Conservation (phyloP, 1,140 invertebrate species). For the Heliconius eleuchia region DNA sequence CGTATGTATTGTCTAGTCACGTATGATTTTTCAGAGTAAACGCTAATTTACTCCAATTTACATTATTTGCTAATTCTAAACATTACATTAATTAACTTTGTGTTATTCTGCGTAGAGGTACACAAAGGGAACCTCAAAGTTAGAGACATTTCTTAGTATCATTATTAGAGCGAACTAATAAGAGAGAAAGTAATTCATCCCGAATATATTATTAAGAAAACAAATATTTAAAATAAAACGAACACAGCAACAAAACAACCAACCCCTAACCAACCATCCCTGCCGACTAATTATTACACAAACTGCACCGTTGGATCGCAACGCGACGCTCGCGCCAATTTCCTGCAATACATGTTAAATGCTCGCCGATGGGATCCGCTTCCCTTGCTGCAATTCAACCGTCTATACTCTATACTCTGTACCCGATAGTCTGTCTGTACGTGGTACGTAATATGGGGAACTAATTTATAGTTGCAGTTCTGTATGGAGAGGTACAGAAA, state of each 20-base stretch:
- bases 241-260: not conserved
- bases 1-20: no score
- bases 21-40: no score
- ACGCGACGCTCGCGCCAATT: conserved; percentile 45
- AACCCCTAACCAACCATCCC: not conserved
- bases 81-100: no score
- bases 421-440: not conserved
- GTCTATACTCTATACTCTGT: conserved; percentile 12
- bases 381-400: conserved; percentile 26
- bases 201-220: not conserved
- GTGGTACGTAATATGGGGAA: not conserved
- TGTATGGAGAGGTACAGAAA: not conserved
- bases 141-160: no score
- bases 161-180: not conserved
- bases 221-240: not conserved
- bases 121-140: no score
- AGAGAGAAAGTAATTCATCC: not conserved
- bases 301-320: conserved; percentile 40
- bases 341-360: conserved; percentile 51
- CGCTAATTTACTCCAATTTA: no score
- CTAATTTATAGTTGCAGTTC: not conserved
- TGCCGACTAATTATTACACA: conserved; percentile 44
- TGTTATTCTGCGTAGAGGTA: no score
- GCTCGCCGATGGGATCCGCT: conserved; percentile 29
- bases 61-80: no score